Base-by-base conservation (phyloP, 2,888 invertebrate species). In the Tetheella fluctuosa region DNA sequence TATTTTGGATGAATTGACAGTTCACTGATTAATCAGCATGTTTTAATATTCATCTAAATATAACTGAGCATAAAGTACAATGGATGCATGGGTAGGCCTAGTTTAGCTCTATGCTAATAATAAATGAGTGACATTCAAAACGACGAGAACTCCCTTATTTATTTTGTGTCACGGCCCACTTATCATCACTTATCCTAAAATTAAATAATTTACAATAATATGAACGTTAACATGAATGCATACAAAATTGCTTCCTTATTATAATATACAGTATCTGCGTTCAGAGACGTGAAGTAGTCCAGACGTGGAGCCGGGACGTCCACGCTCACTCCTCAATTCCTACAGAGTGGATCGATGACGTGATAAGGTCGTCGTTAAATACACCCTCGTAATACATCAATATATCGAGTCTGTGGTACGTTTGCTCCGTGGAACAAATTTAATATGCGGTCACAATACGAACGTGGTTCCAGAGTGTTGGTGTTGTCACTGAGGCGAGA, bases 61-160 rank as follows among this genome's bases (percentile, higher is more conserved):
- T 80, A 91, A 91, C 90, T 91, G 91, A 91, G 91, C 90, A 89
- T 85, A 86, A 89, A 90, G 88, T 86, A 88, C 88, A 87, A 88
- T 70, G 78, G 75, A 83, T 77, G 81, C 73, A 74, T 70, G 77
- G 77, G 83, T 80, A 84, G 83, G 84, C 84, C 82, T 72, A 79
- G 74, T 69, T 68, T 67, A 72, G 74, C 73, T 80, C 64, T 63
- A 63, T 42, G 63, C 30, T 54, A 58, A 74, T 61, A 71, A 69
- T 77, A 76, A 73, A 75, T 63, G 77, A 77, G 76, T 78, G 76
- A 73, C 77, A 73, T 76, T 70, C 70, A 73, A 61, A 77, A 78
- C 74, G 73, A 76, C 68, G 70, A 76, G 64, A 73, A 76, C 64
- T 64, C 68, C 58, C 58, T 59, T 52, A 7, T 70, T 70, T 65